Conservation (phyloP, 2,888 invertebrate genomes). For the Zygogramma bicolorata region DNA sequence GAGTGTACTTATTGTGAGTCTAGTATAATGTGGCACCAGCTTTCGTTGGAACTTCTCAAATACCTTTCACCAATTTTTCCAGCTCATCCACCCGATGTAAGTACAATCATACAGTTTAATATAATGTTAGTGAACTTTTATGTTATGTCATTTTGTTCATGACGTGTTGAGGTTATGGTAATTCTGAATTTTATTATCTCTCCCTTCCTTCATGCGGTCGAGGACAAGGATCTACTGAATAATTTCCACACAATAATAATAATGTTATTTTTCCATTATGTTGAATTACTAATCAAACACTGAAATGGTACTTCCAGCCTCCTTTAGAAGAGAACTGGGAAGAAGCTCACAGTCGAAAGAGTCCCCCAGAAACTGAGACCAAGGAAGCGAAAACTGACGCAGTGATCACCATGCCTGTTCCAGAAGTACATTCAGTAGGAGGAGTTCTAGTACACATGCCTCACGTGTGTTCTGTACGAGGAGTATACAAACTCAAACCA, state of each 20-base stretch:
- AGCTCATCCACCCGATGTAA: conserved; percentile 82
- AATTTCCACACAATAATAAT: neutral
- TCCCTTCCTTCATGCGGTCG: too few species aligned
- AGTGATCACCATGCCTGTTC: conserved; percentile 74
- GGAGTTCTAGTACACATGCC: conserved; percentile 93
- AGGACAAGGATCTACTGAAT: neutral
- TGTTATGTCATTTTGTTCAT: too few species aligned
- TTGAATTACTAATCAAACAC: neutral
- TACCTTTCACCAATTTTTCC: conserved; percentile 83
- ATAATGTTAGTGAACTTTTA: too few species aligned
- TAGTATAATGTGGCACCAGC: conserved; percentile 94
- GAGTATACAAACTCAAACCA: conserved; percentile 46
- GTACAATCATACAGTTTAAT: conserved; percentile 51
- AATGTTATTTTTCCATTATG: neutral
- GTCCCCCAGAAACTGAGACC: conserved; percentile 79
- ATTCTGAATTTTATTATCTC: too few species aligned
- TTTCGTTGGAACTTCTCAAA: conserved; percentile 83
- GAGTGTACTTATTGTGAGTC: conserved; percentile 95
- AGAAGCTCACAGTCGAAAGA: conserved; percentile 75
- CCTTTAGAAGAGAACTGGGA: conserved; percentile 78
- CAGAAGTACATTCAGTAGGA: conserved; percentile 83
- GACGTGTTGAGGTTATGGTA: too few species aligned
- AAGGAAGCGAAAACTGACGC: conserved; percentile 76
- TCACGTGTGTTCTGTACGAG: conserved; percentile 81
- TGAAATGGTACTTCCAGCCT: conserved; percentile 65